Evolutionary conservation across 2,113 vertebrate genomes (phyloP).

Genomic region (Scomber japonicus): DNA sequence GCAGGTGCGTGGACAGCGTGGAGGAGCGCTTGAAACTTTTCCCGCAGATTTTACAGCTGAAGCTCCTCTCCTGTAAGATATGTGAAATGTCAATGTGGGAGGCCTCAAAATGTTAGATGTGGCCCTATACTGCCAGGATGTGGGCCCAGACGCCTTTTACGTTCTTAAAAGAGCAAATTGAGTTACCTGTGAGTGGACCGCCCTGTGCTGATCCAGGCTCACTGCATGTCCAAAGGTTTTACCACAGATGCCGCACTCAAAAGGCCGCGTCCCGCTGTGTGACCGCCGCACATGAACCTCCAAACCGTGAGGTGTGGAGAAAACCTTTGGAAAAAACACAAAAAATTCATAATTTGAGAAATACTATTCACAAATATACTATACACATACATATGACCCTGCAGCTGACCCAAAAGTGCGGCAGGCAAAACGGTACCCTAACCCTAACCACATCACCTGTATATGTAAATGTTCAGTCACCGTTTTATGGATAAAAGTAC

Average conservation of each 20-base stretch:
- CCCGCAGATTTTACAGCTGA: slow-evolving; percentile 97
- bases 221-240: slow-evolving; percentile 97
- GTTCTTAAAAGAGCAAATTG: no score
- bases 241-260: slow-evolving; percentile 94
- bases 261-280: slow-evolving; percentile 94
- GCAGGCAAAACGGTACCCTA: no score
- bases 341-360: background rate
- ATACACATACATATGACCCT: no score
- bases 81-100: background rate
- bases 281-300: slow-evolving; percentile 95
- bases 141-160: slow-evolving; percentile 3
- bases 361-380: background rate
- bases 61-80: slow-evolving; percentile 90
- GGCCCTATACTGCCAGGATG: background rate
- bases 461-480: background rate
- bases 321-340: slow-evolving; percentile 85
- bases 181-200: slow-evolving; percentile 93
- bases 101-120: background rate
- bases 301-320: slow-evolving; percentile 93
- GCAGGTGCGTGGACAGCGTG: slow-evolving; percentile 95
- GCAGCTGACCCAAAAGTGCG: no score
- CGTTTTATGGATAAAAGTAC: background rate
- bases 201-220: slow-evolving; percentile 95
- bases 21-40: slow-evolving; percentile 99
- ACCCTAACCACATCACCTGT: no score